Conservation (phyloP, 2,113 vertebrate genomes). For the Daboia siamensis region DNA sequence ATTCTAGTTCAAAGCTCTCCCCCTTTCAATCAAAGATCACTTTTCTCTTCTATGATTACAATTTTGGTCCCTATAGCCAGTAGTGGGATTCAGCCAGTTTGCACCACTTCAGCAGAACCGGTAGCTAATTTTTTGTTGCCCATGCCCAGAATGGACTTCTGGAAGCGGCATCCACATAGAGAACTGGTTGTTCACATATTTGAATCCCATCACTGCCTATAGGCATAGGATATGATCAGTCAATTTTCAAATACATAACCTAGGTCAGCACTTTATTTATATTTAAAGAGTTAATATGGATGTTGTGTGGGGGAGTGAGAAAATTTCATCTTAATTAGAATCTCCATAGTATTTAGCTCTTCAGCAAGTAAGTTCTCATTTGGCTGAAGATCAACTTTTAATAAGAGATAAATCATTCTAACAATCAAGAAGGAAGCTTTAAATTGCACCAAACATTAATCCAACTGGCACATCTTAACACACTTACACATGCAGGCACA, state of each 20-base stretch:
- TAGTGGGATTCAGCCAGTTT: no score
- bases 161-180: no score
- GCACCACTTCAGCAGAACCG: no score
- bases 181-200: no score
- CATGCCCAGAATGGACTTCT: no score
- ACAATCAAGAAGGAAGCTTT: slow-evolving; percentile 45
- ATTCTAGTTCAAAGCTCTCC: not conserved
- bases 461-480: slow-evolving; percentile 29
- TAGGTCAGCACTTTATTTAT: slow-evolving; percentile 4
- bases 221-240: slow-evolving; percentile 15
- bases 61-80: not conserved
- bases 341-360: slow-evolving; percentile 34
- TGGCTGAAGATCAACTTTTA: slow-evolving; percentile 45
- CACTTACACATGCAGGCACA: not conserved
- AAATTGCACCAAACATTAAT: slow-evolving; percentile 33
- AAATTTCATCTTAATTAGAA: slow-evolving; percentile 40
- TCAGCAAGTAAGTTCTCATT: slow-evolving; percentile 35
- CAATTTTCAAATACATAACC: slow-evolving; percentile 24
- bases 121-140: no score
- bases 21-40: not conserved
- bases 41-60: slow-evolving; percentile 35
- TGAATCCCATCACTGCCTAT: no score
- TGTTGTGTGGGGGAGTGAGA: slow-evolving; percentile 9
- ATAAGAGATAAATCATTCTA: slow-evolving; percentile 46
- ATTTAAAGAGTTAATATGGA: not conserved